Percentiles rank a stretch among this genome's conserved stretches.
Conservation (phyloP, 92 coral and sea anemone genomes). For the Blastomussa wellsi region DNA sequence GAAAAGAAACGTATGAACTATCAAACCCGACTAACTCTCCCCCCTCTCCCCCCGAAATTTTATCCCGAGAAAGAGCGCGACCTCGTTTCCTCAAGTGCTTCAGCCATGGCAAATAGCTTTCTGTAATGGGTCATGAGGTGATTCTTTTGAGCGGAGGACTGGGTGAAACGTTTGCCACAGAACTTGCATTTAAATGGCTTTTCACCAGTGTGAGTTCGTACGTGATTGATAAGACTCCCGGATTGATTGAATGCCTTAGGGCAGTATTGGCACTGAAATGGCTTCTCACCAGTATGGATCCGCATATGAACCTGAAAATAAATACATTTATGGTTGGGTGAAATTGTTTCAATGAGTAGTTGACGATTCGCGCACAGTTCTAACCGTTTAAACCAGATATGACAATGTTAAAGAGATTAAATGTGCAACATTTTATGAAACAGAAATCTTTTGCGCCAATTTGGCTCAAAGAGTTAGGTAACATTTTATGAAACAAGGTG, state of each 20-base stretch:
- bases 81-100: neutral
- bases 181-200: constrained; percentile 48
- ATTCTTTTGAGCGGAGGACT: constrained; percentile 51
- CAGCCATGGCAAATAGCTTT: neutral
- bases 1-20: too few relatives aligned
- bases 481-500: too few relatives aligned
- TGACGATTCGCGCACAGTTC: neutral
- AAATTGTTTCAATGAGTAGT: neutral
- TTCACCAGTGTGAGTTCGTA: constrained; percentile 57
- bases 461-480: too few relatives aligned
- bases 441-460: too few relatives aligned
- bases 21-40: too few relatives aligned
- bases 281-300: constrained; percentile 60
- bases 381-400: neutral
- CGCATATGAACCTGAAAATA: constrained; percentile 62
- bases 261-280: constrained; percentile 53
- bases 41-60: neutral
- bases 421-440: too few relatives aligned
- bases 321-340: neutral
- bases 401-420: neutral
- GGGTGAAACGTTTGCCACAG: constrained; percentile 51
- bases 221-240: constrained; percentile 51
- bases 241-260: constrained; percentile 59
- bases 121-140: constrained; percentile 29
- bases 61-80: neutral